Evolutionary conservation across 2,888 invertebrate genomes (phyloP).

Genomic region (Chaetoderma sp.): DNA sequence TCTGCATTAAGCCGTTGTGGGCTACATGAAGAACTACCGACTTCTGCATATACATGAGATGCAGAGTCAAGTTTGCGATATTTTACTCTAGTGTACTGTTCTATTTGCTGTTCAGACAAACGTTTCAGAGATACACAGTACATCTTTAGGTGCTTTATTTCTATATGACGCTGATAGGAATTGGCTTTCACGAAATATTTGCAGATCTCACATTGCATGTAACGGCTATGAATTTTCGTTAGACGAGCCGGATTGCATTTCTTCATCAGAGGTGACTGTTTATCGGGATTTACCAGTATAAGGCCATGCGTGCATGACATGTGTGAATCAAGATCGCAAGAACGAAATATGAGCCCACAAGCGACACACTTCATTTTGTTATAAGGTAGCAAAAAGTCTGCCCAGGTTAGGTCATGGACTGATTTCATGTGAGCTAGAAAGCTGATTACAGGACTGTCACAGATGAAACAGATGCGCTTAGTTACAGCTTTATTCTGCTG

Average conservation of each 20-base stretch:
- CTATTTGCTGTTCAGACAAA: conserved; percentile 35
- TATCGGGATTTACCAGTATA: conserved; percentile 52
- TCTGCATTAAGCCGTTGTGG: too few species aligned
- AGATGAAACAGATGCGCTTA: conserved; percentile 42
- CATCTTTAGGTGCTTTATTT: conserved; percentile 50
- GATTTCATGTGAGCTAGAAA: conserved; percentile 90
- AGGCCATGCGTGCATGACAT: conserved; percentile 54
- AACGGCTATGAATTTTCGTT: conserved; percentile 36
- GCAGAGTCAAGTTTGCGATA: too few species aligned
- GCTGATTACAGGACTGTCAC: conserved; percentile 73
- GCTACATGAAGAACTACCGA: too few species aligned
- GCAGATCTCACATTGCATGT: conserved; percentile 28
- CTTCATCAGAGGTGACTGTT: conserved; percentile 17
- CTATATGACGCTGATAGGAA: conserved; percentile 33
- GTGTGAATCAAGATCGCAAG: conserved; percentile 46
- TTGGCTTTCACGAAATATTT: neutral
- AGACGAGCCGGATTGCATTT: neutral
- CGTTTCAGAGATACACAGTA: conserved; percentile 46
- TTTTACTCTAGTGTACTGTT: too few species aligned
- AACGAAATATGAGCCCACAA: conserved; percentile 51
- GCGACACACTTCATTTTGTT: conserved; percentile 56
- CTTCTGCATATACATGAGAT: too few species aligned
- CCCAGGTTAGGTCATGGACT: conserved; percentile 90
- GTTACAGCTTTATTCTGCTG: neutral
- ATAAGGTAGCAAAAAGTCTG: conserved; percentile 68